Evolutionary conservation across 2,113 vertebrate genomes (phyloP).

Genomic region (Oryctolagus cuniculus): mOryCun1.1 NC_091440.1:66737001-66737500

Average conservation of each 20-base stretch:
- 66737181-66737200: not conserved
- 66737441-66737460: not conserved
- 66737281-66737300: not conserved
- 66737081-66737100: not conserved
- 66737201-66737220: not conserved
- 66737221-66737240: not conserved
- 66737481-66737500: too few species aligned
- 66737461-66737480: too few species aligned
- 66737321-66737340: not conserved
- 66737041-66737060: not conserved
- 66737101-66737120: not conserved
- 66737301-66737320: not conserved
- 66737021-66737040: not conserved
- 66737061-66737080: not conserved
- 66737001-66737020: not conserved
- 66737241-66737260: not conserved
- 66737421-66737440: not conserved
- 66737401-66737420: not conserved
- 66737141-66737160: not conserved
- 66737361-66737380: not conserved
- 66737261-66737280: not conserved
- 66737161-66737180: not conserved
- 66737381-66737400: not conserved
- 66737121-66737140: not conserved
- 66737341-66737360: not conserved